Base-by-base conservation (phyloP, 2,888 invertebrate genomes). In the Ethmia dodecea region DNA sequence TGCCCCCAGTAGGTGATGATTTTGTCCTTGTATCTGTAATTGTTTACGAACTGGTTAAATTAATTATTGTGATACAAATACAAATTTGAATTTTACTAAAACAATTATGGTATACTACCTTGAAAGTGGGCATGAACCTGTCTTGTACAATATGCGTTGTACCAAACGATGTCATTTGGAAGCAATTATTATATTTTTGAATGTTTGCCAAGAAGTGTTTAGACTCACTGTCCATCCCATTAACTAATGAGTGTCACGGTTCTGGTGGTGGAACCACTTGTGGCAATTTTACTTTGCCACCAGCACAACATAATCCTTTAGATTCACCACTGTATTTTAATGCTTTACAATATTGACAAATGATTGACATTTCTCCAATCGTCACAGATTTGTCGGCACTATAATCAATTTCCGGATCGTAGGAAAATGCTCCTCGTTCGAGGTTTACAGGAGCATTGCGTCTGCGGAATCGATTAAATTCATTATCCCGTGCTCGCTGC, bases 101-200 rank as follows among this genome's bases (percentile, higher is more conserved):
- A 28, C 12, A 28, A 28, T 28, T 28, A 28, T 28, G 28, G 28
- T 28, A 29, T 29, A 29, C 29, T 46, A 51, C 48, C 47, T 52
- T 56, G 41, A 55, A 56, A 50, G 53, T 56, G 10, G 56, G 54
- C 45, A 52, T 55, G 28, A 53, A 52, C 39, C 35, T 37, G 12
- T 49, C 37, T 13, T 30, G 44, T 33, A 49, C 12, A 10, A 57
- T 30, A 16, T 55, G 38, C 39, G 49, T 55, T 41, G 57, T 47
- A 1, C 55, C 52, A 57, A 59, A 61, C 31, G 55, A 60, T 5
- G 59, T 60, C 53, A 60, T 61, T 45, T 59, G 56, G 31, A 61
- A 60, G 38, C 54, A 57, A 28, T 47, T 50, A 10, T 58, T 58
- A 32, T 55, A 59, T 51, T 59, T 35, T 31, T 56, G 53, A 24